Base-by-base conservation (phyloP, 2,113 vertebrate genomes). In the Gavialis gangeticus region DNA sequence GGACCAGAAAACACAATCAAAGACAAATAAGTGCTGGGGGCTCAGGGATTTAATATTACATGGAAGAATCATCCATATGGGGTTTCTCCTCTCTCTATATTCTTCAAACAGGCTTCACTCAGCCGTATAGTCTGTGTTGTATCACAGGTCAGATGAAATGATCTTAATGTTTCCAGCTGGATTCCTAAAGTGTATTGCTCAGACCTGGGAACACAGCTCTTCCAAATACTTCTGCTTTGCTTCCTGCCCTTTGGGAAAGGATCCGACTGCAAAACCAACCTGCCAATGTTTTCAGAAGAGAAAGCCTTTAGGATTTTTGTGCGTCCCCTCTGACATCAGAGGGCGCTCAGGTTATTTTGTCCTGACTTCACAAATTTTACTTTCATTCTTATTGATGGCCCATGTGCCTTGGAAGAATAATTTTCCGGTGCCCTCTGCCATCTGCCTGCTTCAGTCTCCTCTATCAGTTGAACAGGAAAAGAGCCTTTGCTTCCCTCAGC, bases 181-280 rank as follows among this genome's bases (percentile, higher is more conserved):
- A 91, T 46, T 46, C 46, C 46, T 37, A 6, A 13, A n/a, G 64
- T n/a, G 25, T 78, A 18, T 64, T 0, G 30, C 93, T 80, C 46
- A 77, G 69, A 87, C 64, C 83, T 22, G 87, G 85, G 87, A 96
- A 93, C 85, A 94, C 96, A 96, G 95, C 78, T 95, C 88, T 37
- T 25, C 24, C 87, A 81, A 78, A 67, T n/a, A 82, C 63, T 87
- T 96, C 95, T 89, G 88, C 71, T 95, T 93, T 94, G 89, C 88
- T 78, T 0, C 6, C 78, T 96, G 13, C 46, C 95, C 96, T 94
- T 93, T 94, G 93, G 96, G 94, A 91, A 37, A 97, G 19, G 95
- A 95, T 71, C 75, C 90, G 89, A 75, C 91, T 79, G 91, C 85
- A 86, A 71, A 71, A 34, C 9, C 4, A 7, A 91, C 86, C 85